Base-by-base conservation (phyloP, 2,113 vertebrate species). In the Gallinago media region DNA sequence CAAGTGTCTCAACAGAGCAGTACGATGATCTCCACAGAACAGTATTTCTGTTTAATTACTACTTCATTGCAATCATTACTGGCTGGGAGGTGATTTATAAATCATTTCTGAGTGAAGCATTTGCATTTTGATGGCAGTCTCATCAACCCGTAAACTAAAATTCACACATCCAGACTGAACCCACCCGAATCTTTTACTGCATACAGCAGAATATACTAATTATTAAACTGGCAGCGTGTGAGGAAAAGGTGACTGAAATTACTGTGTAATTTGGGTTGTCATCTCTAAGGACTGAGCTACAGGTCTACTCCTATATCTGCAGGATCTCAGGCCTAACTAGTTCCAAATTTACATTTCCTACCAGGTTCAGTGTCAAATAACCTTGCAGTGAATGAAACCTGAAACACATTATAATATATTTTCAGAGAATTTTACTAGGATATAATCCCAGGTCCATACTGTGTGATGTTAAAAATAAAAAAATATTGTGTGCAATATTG, bases 1-100 rank as follows among this genome's bases (percentile, higher is more conserved):
- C 49, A 55, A 72, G 15, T 50, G 29, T 87, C 80, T 96, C 76
- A 59, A 50, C 40, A 89, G 70, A 94, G 34, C 31, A 71, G 12
- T 88, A 38, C 0, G 5, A 40, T 78, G 42, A 75, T 92, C 82
- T 96, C 61, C 36, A 59, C 46, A 82, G 65, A 92, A 55, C 14
- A 23, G 14, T 87, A 92, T 87, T 26, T 82, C 44, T 82, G 29
- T 71, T 81, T 95, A 92, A 94, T 96, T 91, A 56, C 40, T 89
- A 31, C 62, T 85, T 95, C 75, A 89, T 91, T 92, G 56, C 40
- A 59, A 32, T 78, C 47, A 74, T 92, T 87, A 80, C 73, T 78
- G 67, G 2, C 73, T 87, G 66, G 40, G 61, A 92, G 21, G 31
- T 68, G 80, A 85, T 91, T 94, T 89, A 89, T 9, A 92, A 95